These are phyloP conservation scores for Argynnis bischoffii DNA, from an alignment of 2,888 invertebrate genomes.

Conservation along the genomic window DNA sequence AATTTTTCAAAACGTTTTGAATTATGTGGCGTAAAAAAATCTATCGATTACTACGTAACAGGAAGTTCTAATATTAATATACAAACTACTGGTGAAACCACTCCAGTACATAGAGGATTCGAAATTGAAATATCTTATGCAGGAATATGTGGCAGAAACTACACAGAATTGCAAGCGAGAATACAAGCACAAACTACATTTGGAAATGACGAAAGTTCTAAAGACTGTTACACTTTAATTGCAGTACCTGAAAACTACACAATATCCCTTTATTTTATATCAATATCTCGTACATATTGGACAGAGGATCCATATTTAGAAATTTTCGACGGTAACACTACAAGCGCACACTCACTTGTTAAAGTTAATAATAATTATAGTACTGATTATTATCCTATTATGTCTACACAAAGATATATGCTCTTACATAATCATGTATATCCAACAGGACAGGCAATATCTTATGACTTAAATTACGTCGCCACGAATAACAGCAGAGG, in stretches of 20 bases:
- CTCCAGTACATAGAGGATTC: slow-evolving; percentile 81
- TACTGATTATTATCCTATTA: slow-evolving; percentile 68
- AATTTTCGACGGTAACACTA: slow-evolving; percentile 63
- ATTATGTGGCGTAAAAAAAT: slow-evolving; percentile 51
- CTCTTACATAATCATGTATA: slow-evolving; percentile 75
- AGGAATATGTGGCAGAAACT: slow-evolving; percentile 84
- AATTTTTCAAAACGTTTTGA: slow-evolving; percentile 36
- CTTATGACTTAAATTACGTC: slow-evolving; percentile 62
- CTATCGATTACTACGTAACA: slow-evolving; percentile 61
- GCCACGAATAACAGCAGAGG: slow-evolving; percentile 66
- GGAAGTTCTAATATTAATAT: slow-evolving; percentile 55
- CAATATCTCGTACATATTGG: slow-evolving; percentile 49
- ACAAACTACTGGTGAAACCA: slow-evolving; percentile 56
- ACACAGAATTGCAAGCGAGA: slow-evolving; percentile 86
- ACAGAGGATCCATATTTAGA: slow-evolving; percentile 63
- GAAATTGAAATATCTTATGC: slow-evolving; percentile 83
- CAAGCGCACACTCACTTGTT: slow-evolving; percentile 47
- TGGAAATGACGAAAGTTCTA: neutral
- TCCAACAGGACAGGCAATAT: slow-evolving; percentile 48
- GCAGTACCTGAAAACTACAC: slow-evolving; percentile 85
- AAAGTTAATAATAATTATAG: slow-evolving; percentile 47
- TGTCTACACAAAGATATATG: slow-evolving; percentile 86
- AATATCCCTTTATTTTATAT: slow-evolving; percentile 85
- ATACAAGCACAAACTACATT: slow-evolving; percentile 68
- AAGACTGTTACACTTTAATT: slow-evolving; percentile 86